Base-by-base conservation (phyloP, 2,113 vertebrate species). In the Corapipo altera region DNA sequence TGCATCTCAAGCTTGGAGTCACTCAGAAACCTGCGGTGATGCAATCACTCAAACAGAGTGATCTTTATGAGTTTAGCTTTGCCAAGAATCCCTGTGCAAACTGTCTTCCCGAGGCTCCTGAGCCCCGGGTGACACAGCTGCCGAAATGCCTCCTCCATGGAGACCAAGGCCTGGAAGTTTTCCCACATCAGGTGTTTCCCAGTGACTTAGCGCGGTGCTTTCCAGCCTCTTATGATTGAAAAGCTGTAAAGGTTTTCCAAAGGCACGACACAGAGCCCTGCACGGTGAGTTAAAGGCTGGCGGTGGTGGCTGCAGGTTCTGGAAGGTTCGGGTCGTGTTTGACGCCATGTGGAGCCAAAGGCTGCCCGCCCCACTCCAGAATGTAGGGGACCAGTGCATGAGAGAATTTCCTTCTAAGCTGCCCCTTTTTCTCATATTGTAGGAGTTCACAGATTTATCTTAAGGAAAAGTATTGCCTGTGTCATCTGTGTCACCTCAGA, bases 21-120 rank as follows among this genome's bases (percentile, higher is more conserved):
- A n/a, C 88, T 97, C 81, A 85, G 89, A 78, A 83, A 84, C 94
- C 91, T 86, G 91, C 5, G 32, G 96, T 80, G 95, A 94, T 80
- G 86, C 90, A 91, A 92, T 82, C 93, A n/a, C 41, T 94, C 83
- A 30, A 76, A 95, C 71, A 61, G 48, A 92, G 94, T 8, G 5
- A 87, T 85, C 95, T 87, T 87, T 89, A 52, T 51, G 86, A 84
- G 83, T 61, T 65, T 41, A 46, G 32, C 73, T 66, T 39, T 89
- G 88, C 94, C 87, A 75, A 52, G 88, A 77, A 62, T 11, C 67
- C 62, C 15, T 22, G 51, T 44, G 69, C 82, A 90, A 83, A 77
- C 39, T 13, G 0, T 58, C 75, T 54, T 65, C 61, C 75, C 23
- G 9, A 75, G 55, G 7, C 66, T n/a, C 48, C 12, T 35, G 64